Percentiles rank a stretch among this genome's conserved stretches.
Evolutionary conservation across 2,797 vertebrate species (phyloP).

Genomic region (Pampus argenteus): DNA sequence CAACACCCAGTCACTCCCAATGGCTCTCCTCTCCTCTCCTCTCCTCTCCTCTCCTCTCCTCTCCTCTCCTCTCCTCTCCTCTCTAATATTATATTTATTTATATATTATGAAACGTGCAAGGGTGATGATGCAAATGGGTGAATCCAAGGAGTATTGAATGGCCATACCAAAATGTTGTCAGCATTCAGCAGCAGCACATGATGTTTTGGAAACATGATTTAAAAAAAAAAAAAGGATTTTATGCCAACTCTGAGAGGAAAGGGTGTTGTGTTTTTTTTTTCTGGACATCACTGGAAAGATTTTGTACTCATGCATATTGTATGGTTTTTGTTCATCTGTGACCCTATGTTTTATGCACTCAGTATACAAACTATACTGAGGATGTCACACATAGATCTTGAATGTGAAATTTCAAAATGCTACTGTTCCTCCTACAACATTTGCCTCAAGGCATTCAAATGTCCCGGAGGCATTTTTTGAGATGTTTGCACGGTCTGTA

Average conservation of each 20-base stretch:
- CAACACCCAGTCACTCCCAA: slow-evolving; percentile 76
- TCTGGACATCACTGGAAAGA: slow-evolving; percentile 50
- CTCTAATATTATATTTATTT: too few relatives aligned
- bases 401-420: slow-evolving; percentile 47
- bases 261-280: slow-evolving; percentile 38
- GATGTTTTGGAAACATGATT: slow-evolving; percentile 46
- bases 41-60: not conserved
- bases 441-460: slow-evolving; percentile 65
- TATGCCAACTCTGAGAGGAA: slow-evolving; percentile 29
- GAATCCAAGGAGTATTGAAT: slow-evolving; percentile 42
- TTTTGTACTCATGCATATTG: slow-evolving; percentile 10
- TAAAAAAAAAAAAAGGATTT: slow-evolving; percentile 18
- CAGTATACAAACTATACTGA: slow-evolving; percentile 5
- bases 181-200: slow-evolving; percentile 52
- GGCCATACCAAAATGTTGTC: slow-evolving; percentile 48
- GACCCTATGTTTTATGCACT: slow-evolving; percentile 32
- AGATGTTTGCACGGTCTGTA: slow-evolving; percentile 45
- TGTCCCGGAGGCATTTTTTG: slow-evolving; percentile 67
- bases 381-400: slow-evolving; percentile 22
- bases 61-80: slow-evolving; percentile 23
- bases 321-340: slow-evolving; percentile 37
- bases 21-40: slow-evolving; percentile 35
- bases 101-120: slow-evolving; percentile 57
- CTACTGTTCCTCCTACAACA: slow-evolving; percentile 56
- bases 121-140: slow-evolving; percentile 48